Base-by-base conservation (phyloP, 2,797 vertebrate genomes). In the Capromys pilorides region DNA sequence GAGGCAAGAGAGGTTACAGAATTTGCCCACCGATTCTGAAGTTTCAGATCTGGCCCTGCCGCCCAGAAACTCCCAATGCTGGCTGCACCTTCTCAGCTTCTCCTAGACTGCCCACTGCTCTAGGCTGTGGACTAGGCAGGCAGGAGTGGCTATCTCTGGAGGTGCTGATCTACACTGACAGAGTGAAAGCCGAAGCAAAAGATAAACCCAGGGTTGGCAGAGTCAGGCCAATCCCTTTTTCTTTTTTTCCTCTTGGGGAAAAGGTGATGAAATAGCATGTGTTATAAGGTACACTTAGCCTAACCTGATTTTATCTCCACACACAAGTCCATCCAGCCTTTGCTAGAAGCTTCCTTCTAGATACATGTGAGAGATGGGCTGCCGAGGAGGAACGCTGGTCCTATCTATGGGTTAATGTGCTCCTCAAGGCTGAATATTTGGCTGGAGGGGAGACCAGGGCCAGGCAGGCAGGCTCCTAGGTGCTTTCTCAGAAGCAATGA, bases 251-350 rank as follows among this genome's bases (percentile, higher is more conserved):
- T 61, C 31, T 66, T 33, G 21, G 59, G 69, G 57, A 5, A 39
- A 91, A 18, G 22, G 51, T 77, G n/a, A 96, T 21, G 64, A 95
- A 86, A 86, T 10, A 24, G 5, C 26, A 51, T 62, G 13, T 96
- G 61, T 51, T 24, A 86, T 83, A 66, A 90, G 85, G 62, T 0
- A 1, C 18, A 2, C 57, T 86, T 75, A 64, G 64, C 33, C 28
- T 85, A 21, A 41, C 51, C 73, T 61, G 62, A 79, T 84, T 69
- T 54, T 80, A 33, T 86, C 64, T 82, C 14, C 45, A 77, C 1
- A 36, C 51, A 31, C 18, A 36, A 45, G 12, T 33, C 22, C 5
- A 36, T 3, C 54, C 31, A 79, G 5, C 10, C 39, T 88, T 89
- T 36, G 79, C 45, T 49, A 54, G 69, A 91, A 82, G 18, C 18